phyloP scores from a whole-genome alignment of 1,140 invertebrate genomes.

The Tribolium madens region DNA sequence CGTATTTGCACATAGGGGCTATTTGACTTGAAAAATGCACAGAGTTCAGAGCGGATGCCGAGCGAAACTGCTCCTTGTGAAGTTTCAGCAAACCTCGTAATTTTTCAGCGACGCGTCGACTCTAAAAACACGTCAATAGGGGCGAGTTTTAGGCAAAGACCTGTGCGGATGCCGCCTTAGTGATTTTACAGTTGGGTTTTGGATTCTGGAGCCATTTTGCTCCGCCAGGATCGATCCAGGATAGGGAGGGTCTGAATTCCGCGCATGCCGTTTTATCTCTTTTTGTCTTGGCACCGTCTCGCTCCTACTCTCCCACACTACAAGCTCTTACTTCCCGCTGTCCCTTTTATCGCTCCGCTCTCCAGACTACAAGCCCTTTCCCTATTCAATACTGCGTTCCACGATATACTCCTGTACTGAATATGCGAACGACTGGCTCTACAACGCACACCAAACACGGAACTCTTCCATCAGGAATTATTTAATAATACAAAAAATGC shows the following conservation, averaged over 20 bases:
- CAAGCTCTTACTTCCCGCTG: conserved; percentile 58
- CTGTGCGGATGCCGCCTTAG: conserved; percentile 56
- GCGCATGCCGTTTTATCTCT: conserved; percentile 66
- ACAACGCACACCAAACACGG: neutral
- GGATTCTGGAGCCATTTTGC: conserved; percentile 65
- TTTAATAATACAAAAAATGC: neutral
- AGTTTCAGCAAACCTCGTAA: conserved; percentile 61
- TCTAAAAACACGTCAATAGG: conserved; percentile 61
- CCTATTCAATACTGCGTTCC: conserved; percentile 36
- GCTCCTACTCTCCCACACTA: conserved; percentile 59
- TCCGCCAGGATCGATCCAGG: conserved; percentile 63
- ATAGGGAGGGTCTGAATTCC: conserved; percentile 62
- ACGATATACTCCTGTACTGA: neutral
- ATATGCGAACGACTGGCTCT: too few relatives aligned
- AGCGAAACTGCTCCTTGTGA: conserved; percentile 60
- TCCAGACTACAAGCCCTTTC: conserved; percentile 17
- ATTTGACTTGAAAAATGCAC: conserved; percentile 64
- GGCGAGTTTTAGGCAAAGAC: conserved; percentile 57
- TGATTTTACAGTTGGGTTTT: conserved; percentile 64
- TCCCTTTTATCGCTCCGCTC: conserved; percentile 27
- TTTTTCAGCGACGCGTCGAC: conserved; percentile 62
- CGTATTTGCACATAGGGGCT: conserved; percentile 54
- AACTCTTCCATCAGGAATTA: neutral
- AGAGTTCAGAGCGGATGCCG: conserved; percentile 47
- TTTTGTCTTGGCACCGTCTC: conserved; percentile 64